Evolutionary conservation across 2,888 invertebrate species (phyloP), one percentile per base, ranked within the genome.

Genomic region (Trypoxylon attenuatum): DNA sequence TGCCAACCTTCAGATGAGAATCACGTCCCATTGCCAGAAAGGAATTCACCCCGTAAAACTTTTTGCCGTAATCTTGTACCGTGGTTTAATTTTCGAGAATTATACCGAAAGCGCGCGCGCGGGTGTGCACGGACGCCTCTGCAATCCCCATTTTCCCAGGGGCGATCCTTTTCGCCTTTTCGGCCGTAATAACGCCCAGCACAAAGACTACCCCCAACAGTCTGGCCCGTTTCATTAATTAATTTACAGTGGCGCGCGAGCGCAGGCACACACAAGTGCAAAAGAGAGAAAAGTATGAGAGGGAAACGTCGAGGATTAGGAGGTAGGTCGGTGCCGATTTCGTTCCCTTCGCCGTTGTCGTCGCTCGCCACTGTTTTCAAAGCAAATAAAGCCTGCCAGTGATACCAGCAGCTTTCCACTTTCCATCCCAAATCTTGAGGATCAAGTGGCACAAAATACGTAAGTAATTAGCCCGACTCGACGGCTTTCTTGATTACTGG

Each of bases 61-160:
- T 69, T 61, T 54, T 53, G 46, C 42, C 38, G 50, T 68, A 68
- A 73, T 73, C 64, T 71, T 53, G 64, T 45, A 29, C n/a, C 19
- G 57, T 52, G 54, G 57, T 73, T 73, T 73, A 62, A 73, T 73
- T 73, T 71, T 51, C 61, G 57, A 41, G 54, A 71, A 73, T 57
- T 60, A 57, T 58, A 56, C 41, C 41, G n/a, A n/a, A n/a, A n/a
- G n/a, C n/a, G n/a, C n/a, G n/a, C 41, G 38, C 42, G 22, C 49
- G 23, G 57, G 46, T 61, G 54, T 52, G 52, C 46, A 43, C 13
- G 39, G 50, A 33, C 45, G 54, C 54, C 60, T 58, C 57, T 55
- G 15, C 63, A 68, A 59, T 58, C 63, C 64, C 56, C 64, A 47
- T 64, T 59, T 23, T 38, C 54, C 58, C 38, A 6, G 38, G 41